Base-by-base conservation (phyloP, 1,140 invertebrate species). In the Pseudomyrmex flavicornis region DNA sequence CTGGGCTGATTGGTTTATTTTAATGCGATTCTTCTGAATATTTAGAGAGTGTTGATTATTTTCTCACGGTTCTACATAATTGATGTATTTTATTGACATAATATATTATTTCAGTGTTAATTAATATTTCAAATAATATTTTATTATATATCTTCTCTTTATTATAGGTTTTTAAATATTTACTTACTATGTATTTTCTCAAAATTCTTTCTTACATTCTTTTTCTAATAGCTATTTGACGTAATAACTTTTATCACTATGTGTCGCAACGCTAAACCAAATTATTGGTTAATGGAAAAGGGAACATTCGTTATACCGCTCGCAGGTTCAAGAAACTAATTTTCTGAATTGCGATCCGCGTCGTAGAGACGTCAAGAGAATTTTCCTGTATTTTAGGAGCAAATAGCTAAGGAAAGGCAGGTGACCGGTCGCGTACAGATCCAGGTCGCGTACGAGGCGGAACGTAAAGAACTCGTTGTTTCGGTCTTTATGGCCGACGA, bases 401-500 rank as follows among this genome's bases (percentile, higher is more conserved):
- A 97, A 95, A 94, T 97, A 68, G 96, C 96, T 4, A 96, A 96
- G 50, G 97, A 97, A 92, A 95, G 96, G 79, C 95, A 96, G 88
- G 96, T 97, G 76, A 96, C 95, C 46, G 97, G 97, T 20, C 95
- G 97, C 20, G 95, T 98, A 22, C 97, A 98, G 93, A 95, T 98
- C 83, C 97, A 98, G 93, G 96, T 98, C 20, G 98, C 97, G 96
- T 98, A 98, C 93, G 97, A 98, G 89, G 95, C 96, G 22, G 97
- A 98, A 88, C 95, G 97, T 52, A 96, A 96, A 84, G 97, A 98
- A 89, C 93, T 98, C 82, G 97, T 98, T 1, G 97, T 98, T 9
- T 97, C 97, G 4, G 95, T 98, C 44, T 95, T 98, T 91, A 97
- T 97, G 4, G 97, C 96, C 8, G 97, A 98, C 89, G 97, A 98